These are phyloP conservation scores for Tympanuchus pallidicinctus DNA, from an alignment of 2,113 vertebrate species.

Conservation along the genomic window DNA sequence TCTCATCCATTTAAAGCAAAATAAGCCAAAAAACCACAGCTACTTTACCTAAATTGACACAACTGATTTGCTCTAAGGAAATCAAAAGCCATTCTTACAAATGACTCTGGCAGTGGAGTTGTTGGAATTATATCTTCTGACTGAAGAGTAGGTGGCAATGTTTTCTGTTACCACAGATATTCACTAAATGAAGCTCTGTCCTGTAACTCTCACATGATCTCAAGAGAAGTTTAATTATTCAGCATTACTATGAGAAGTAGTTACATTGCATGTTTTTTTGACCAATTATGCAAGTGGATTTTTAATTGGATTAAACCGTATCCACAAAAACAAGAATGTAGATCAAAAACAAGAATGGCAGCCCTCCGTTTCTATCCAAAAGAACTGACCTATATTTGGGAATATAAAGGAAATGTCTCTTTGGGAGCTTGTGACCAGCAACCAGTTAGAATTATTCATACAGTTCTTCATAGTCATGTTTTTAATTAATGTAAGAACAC, in stretches of 20 bases:
- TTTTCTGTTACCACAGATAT: neutral
- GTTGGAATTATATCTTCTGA: neutral
- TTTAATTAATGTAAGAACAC: neutral
- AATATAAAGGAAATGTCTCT: neutral
- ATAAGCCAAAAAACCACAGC: neutral
- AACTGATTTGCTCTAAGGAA: neutral
- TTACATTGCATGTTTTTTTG: neutral
- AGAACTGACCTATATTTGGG: neutral
- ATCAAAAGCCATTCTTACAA: neutral
- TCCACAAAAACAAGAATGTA: neutral
- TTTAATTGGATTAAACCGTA: neutral
- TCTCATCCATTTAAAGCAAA: neutral
- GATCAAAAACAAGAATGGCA: neutral
- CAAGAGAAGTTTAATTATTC: neutral
- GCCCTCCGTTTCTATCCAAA: neutral
- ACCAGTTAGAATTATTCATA: neutral
- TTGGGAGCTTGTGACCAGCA: neutral
- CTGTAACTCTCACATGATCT: neutral
- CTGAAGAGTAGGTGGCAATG: neutral
- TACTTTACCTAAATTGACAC: neutral
- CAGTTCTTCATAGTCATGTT: neutral
- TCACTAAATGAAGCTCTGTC: neutral
- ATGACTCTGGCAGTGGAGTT: neutral
- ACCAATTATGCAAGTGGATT: neutral
- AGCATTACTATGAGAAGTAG: neutral